Percentiles rank a stretch among this genome's conserved stretches.
Evolutionary conservation across 1,140 invertebrate genomes (phyloP).

Genomic region (Drosophila orosa): DNA sequence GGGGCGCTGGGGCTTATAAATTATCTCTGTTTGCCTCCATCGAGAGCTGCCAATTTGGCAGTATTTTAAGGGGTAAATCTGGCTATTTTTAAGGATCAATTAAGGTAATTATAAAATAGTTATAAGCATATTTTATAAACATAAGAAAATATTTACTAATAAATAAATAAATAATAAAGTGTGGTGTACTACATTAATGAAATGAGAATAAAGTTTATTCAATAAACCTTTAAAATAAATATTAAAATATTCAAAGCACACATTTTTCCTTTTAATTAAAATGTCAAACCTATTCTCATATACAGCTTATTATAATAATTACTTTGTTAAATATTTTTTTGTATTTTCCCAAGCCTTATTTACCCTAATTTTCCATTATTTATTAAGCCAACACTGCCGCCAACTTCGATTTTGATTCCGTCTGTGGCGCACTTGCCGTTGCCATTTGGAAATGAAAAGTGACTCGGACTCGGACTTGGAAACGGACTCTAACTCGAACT

Average conservation of each 20-base stretch:
- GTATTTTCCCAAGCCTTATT: not conserved
- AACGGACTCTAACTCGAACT: conserved; percentile 26
- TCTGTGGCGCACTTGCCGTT: conserved; percentile 74
- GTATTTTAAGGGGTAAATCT: not conserved
- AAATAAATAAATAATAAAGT: not conserved
- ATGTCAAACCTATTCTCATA: too few relatives aligned
- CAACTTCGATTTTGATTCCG: conserved; percentile 30
- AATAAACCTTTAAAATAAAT: accelerated
- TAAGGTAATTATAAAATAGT: not conserved
- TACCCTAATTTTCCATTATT: not conserved
- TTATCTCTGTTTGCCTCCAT: conserved; percentile 59
- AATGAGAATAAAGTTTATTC: too few relatives aligned
- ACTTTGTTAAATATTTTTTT: not conserved
- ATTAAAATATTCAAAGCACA: not conserved
- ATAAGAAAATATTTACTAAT: not conserved
- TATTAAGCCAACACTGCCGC: conserved; percentile 22
- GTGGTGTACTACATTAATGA: not conserved
- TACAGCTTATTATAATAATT: not conserved
- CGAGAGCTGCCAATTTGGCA: conserved; percentile 20
- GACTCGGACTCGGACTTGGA: conserved; percentile 60
- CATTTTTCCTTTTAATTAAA: not conserved
- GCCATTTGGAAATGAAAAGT: conserved; percentile 81
- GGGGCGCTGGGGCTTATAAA: conserved; percentile 67
- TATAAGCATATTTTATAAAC: not conserved
- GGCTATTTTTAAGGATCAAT: conserved; percentile 19